These are phyloP conservation scores for Nothobranchius kuhntae DNA, from an alignment of 2,113 vertebrate genomes.

Conservation along the genomic window DNA sequence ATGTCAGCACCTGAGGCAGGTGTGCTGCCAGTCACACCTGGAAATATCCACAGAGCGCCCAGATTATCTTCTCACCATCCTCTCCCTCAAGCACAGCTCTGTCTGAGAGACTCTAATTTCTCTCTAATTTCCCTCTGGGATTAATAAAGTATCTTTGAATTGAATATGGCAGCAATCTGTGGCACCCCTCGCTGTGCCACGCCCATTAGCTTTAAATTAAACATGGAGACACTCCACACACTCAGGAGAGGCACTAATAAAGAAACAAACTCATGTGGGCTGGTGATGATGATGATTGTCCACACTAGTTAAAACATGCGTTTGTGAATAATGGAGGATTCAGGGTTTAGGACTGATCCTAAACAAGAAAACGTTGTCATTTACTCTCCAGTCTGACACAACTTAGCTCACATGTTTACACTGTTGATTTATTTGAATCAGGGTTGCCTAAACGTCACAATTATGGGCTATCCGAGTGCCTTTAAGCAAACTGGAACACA, in stretches of 20 bases:
- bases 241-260: slow-evolving; percentile 18
- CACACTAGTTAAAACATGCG: slow-evolving; percentile 9
- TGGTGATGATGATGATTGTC: slow-evolving; percentile 40
- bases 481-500: slow-evolving; percentile 42
- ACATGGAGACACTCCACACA: slow-evolving; percentile 44
- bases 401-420: slow-evolving; percentile 52
- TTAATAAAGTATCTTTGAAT: no score
- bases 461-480: slow-evolving; percentile 18
- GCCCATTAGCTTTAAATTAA: slow-evolving; percentile 67
- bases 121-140: no score
- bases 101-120: slow-evolving; percentile 24
- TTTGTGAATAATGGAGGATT: slow-evolving; percentile 17
- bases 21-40: slow-evolving; percentile 36
- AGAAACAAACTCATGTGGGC: slow-evolving; percentile 27
- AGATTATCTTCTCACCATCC: slow-evolving; percentile 54
- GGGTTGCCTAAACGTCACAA: slow-evolving; percentile 24
- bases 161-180: slow-evolving; percentile 69
- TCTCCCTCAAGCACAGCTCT: slow-evolving; percentile 37
- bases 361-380: slow-evolving; percentile 2
- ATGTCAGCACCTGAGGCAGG: not conserved
- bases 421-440: slow-evolving; percentile 58
- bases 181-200: slow-evolving; percentile 30
- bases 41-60: slow-evolving; percentile 29
- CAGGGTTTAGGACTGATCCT: slow-evolving; percentile 10
- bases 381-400: slow-evolving; percentile 16